Conservation (phyloP, 2,888 invertebrate species). For the Mythimna lalbum region DNA sequence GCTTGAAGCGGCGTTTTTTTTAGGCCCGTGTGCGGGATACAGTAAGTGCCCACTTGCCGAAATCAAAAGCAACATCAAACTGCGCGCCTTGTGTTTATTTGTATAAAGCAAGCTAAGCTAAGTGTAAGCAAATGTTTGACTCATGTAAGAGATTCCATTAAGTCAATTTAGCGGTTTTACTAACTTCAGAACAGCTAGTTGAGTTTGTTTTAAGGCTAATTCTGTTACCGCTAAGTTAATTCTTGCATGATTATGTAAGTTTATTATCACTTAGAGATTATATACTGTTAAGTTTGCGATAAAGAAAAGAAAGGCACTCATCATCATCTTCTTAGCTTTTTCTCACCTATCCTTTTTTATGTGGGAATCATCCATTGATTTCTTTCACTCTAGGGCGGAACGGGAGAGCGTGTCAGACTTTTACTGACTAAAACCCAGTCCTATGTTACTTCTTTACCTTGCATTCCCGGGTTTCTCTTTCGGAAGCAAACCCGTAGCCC, state of each 20-base stretch:
- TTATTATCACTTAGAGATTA: constrained; percentile 26
- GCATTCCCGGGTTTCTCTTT: no score
- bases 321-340: background rate
- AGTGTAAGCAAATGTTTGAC: constrained; percentile 49
- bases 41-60: no score
- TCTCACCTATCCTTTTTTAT: no score
- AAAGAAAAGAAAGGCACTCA: background rate
- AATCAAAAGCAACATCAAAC: constrained; percentile 4
- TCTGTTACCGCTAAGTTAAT: constrained; percentile 53
- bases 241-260: constrained; percentile 50
- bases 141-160: constrained; percentile 53
- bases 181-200: constrained; percentile 52
- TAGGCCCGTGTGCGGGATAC: no score
- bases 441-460: no score
- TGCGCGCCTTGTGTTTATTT: constrained; percentile 34
- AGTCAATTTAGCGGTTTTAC: constrained; percentile 62
- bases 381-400: no score
- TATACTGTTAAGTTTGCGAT: background rate
- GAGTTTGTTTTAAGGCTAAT: constrained; percentile 49
- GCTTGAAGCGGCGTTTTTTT: no score
- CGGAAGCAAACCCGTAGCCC: no score
- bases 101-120: constrained; percentile 27
- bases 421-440: no score
- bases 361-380: no score
- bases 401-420: no score